A percentile compares a stretch with the other conserved stretches of the same genome.
Conservation (phyloP, 2,113 vertebrate genomes). For the Thermophis baileyi region DNA sequence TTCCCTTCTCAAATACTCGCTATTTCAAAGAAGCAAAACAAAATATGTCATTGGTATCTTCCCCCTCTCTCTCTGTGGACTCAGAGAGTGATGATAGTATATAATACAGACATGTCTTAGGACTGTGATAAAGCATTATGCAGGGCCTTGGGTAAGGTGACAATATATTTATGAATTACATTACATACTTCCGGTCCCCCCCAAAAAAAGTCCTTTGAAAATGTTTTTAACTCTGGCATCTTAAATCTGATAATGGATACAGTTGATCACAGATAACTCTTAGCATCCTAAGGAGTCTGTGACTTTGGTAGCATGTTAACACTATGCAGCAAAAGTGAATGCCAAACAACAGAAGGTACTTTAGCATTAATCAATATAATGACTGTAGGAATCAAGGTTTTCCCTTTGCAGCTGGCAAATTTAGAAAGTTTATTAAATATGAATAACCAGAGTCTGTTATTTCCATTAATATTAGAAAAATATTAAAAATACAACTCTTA, state of each 20-base stretch:
- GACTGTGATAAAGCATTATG: neutral
- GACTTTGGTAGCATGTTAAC: neutral
- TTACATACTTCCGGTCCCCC: too few relatives aligned
- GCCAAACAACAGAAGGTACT: neutral
- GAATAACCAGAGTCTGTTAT: neutral
- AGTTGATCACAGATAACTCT: neutral
- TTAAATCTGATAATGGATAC: neutral
- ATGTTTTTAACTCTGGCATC: neutral
- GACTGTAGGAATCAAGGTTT: neutral
- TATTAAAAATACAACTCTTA: neutral
- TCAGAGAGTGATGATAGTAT: neutral
- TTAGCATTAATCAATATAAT: neutral
- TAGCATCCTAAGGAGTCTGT: neutral
- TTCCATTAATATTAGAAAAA: neutral
- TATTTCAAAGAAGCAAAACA: neutral
- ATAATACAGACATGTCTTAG: neutral
- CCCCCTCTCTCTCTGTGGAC: neutral
- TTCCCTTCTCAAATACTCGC: neutral
- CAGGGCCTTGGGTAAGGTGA: neutral
- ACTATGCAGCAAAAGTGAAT: neutral
- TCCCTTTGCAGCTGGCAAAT: neutral
- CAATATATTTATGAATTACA: neutral
- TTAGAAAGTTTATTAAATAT: neutral
- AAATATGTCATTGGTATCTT: neutral
- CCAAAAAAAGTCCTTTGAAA: neutral